Evolutionary conservation across 2,888 invertebrate species (phyloP), one percentile per base, ranked within the genome.

Genomic region (Megaustenia siamemsis): DNA sequence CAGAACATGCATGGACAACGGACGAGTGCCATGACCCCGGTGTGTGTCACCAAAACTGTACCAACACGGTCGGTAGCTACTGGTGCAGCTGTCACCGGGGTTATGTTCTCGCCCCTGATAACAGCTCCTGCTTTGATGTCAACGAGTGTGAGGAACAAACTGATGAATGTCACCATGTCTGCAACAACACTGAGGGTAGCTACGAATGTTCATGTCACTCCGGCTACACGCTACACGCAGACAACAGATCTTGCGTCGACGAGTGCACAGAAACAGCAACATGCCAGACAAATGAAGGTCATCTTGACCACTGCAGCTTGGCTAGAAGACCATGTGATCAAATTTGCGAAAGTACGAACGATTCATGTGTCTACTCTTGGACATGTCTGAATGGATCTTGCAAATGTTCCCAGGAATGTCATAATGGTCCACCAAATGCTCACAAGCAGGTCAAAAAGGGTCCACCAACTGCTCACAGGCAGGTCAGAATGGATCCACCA

Each of bases 281-380:
- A 2, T 53, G 53, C 35, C 32, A 32, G n/a, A 53, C 69, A 8
- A 40, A 88, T 38, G 88, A 88, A 83, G 87, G 90, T 69, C 12
- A 28, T 18, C 68, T 43, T 28, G 40, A 83, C 35, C 78, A 79
- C 63, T 83, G 80, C 3, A 82, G 83, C 0, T 90, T 89, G 86
- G 85, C 86, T 28, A 43, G 10, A 0, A 32, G n/a, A 4, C 43
- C n/a, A 0, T 76, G 76, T 53, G 5, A 35, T 8, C 83, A 83
- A 24, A 56, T 32, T 1, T 83, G 83, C 43, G 43, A 35, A 32
- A 83, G 78, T 60, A 83, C 77, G 18, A 78, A 78, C 12, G 78
- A 63, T 12, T 78, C 78, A 38, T 78, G 40, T 40, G n/a, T 60
- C 12, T 78, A 63, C n/a, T n/a, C n/a, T n/a, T n/a, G n/a, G n/a